phyloP scores from a whole-genome alignment of 92 coral and sea anemone genomes.

The Zoanthus sansibaricus region DNA sequence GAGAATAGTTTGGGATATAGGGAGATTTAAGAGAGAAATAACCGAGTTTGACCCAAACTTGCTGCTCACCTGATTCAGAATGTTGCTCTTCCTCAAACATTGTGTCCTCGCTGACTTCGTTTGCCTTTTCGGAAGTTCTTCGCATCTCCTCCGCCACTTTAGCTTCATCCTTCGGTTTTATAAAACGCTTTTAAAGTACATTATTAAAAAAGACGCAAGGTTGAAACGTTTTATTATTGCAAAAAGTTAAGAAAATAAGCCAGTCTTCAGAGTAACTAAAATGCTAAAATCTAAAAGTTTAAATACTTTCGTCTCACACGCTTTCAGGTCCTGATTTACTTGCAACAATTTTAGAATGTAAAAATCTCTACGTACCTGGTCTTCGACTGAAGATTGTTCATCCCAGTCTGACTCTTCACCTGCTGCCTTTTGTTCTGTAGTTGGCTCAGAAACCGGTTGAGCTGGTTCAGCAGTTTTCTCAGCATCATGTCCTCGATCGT shows the following conservation, averaged over 20 bases:
- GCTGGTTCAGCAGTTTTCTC: neutral
- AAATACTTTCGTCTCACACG: neutral
- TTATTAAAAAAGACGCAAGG: too few species aligned
- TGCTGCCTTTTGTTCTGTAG: neutral
- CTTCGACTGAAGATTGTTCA: constrained; percentile 26
- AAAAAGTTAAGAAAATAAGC: too few species aligned
- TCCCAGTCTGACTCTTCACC: constrained; percentile 45
- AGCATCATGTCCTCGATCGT: constrained; percentile 34
- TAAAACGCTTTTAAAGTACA: neutral
- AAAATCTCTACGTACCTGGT: neutral
- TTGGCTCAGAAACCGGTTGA: neutral
- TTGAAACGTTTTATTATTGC: too few species aligned
- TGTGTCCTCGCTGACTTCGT: constrained; percentile 76
- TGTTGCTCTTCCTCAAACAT: constrained; percentile 83
- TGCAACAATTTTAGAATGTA: too few species aligned
- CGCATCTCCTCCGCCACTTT: constrained; percentile 92
- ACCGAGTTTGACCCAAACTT: neutral
- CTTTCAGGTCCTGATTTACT: neutral
- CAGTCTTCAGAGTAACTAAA: neutral
- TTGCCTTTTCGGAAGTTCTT: constrained; percentile 78
- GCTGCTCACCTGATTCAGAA: constrained; percentile 1
- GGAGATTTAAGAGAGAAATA: too few species aligned
- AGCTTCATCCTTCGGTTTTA: constrained; percentile 62
- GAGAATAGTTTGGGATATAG: too few species aligned
- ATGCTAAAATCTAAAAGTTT: too few species aligned